phyloP scores from a whole-genome alignment of 2,797 vertebrate species.

The Luscinia megarhynchos region DNA sequence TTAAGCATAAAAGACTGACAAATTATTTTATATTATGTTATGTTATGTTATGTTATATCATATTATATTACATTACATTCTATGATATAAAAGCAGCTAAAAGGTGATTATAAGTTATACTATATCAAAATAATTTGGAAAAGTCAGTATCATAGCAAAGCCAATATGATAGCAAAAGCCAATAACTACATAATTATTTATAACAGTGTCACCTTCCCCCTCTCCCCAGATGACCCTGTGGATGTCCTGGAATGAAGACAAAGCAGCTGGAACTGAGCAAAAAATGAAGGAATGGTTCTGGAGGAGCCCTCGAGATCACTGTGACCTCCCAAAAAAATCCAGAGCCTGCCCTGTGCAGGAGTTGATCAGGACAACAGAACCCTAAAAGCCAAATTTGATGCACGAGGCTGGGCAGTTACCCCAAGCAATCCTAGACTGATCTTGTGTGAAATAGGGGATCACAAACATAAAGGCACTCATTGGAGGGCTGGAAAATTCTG shows the following conservation, averaged over 20 bases:
- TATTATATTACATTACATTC: too few relatives aligned
- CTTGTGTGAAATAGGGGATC: background rate
- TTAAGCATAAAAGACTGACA: background rate
- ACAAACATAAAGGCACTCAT: background rate
- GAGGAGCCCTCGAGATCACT: background rate
- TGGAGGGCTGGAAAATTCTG: background rate
- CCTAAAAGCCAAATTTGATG: background rate
- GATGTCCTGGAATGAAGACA: background rate
- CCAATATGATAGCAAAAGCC: background rate
- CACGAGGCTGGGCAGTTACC: background rate
- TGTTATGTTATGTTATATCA: too few relatives aligned
- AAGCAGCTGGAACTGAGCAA: background rate
- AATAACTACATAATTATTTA: rapidly evolving
- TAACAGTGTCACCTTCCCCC: background rate
- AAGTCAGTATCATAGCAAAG: background rate
- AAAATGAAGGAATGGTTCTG: rapidly evolving
- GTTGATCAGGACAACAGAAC: background rate
- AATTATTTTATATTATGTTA: too few relatives aligned
- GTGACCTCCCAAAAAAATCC: rapidly evolving
- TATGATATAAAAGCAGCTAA: background rate
- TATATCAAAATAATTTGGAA: background rate
- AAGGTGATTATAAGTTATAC: background rate
- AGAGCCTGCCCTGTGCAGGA: background rate
- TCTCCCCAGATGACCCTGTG: background rate
- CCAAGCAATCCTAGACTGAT: background rate